These are phyloP conservation scores for Micrasema minimum DNA, from an alignment of 1,140 invertebrate genomes.

Conservation along the genomic window DNA sequence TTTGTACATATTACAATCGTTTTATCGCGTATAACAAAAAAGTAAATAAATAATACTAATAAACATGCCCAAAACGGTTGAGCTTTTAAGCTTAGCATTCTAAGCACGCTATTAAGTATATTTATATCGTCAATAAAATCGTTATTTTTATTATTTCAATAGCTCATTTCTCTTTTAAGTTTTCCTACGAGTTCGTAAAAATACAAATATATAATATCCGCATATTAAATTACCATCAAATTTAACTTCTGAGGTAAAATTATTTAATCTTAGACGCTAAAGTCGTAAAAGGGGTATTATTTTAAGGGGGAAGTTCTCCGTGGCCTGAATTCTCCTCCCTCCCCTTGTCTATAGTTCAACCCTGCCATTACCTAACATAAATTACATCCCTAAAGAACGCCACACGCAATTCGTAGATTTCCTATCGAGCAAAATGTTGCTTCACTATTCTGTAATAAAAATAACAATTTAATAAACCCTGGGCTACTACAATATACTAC, in stretches of 20 bases:
- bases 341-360: conserved; percentile 27
- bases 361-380: conserved; percentile 46
- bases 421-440: conserved; percentile 4
- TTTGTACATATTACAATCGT: no score
- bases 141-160: no score
- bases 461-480: conserved; percentile 18
- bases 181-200: no score
- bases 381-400: conserved; percentile 46
- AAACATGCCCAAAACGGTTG: no score
- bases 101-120: no score
- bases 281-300: conserved; percentile 47
- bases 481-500: no score
- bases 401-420: conserved; percentile 53
- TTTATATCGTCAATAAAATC: no score
- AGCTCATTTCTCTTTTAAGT: no score
- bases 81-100: no score
- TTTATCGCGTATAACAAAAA: no score
- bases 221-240: conserved; percentile 1
- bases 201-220: background rate
- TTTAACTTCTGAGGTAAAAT: conserved; percentile 15
- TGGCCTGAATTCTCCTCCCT: conserved; percentile 18
- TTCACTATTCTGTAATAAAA: conserved; percentile 19
- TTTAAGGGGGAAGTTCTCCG: conserved; percentile 39
- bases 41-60: no score
- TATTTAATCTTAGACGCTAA: conserved; percentile 48